Base-by-base conservation (phyloP, 2,888 invertebrate species). In the Apamea epomidion region DNA sequence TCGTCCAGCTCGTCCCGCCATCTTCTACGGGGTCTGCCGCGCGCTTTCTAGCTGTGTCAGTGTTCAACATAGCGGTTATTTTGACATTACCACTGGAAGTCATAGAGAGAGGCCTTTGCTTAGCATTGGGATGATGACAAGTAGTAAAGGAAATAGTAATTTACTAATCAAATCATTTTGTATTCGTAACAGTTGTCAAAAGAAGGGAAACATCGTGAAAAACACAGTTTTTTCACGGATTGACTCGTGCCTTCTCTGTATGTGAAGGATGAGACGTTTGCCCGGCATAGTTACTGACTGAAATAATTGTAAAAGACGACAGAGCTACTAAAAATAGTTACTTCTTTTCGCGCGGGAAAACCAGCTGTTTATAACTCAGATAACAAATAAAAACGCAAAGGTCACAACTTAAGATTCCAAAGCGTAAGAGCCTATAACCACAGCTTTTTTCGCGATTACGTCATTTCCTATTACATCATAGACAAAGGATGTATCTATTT, bases 391-490 rank as follows among this genome's bases (percentile, higher is more conserved):
- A 58, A 78, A 79, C 12, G 48, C 62, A 78, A 83, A 87, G 75
- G 83, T 83, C 87, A 85, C 54, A 78, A 77, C 58, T 72, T 71
- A 74, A 80, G 69, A 88, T 88, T 86, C 87, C 80, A 80, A 73
- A 80, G 70, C 69, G 76, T 81, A 82, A 83, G 12, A 85, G 78
- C 83, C 72, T 54, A 85, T 87, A 87, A 88, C 77, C 81, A 78
- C 70, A 78, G 68, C 89, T 82, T 88, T 89, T 89, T 89, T 86
- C 85, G 87, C 87, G 48, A n/a, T 89, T 84, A 84, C 87, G 89
- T 88, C 87, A 89, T 78, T 87, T 89, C 89, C 89, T 88, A 80
- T 89, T 89, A 89, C 89, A 88, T 85, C 87, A 88, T 85, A 79
- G 78, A 78, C 83, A 76, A 81, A 81, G 85, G 87, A 87, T 88